phyloP scores from a whole-genome alignment of 2,888 invertebrate genomes.

The Andrena camellia region DNA sequence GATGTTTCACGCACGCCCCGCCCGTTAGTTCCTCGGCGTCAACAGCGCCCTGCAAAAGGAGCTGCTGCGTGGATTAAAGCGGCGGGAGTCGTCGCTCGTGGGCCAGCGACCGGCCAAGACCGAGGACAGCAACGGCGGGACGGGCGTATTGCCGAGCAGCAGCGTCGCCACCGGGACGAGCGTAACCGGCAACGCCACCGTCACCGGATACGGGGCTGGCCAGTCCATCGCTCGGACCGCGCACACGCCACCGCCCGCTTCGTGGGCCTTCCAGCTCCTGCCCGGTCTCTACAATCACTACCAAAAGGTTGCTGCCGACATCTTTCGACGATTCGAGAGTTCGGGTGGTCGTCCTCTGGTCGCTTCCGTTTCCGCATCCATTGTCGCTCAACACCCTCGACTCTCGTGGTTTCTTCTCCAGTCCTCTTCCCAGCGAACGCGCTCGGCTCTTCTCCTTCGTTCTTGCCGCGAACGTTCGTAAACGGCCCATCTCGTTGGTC shows the following conservation, averaged over 20 bases:
- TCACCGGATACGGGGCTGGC: constrained; percentile 11
- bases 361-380: not conserved
- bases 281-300: constrained; percentile 93
- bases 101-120: constrained; percentile 31
- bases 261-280: constrained; percentile 94
- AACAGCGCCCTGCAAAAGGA: constrained; percentile 83
- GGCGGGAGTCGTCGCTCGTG: constrained; percentile 72
- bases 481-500: no score
- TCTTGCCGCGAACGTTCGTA: no score
- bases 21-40: constrained; percentile 82
- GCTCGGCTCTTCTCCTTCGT: not conserved
- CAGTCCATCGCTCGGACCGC: constrained; percentile 39
- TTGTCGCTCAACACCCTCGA: not conserved
- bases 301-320: constrained; percentile 90
- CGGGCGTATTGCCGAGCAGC: constrained; percentile 49
- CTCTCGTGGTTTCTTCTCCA: not conserved
- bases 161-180: constrained; percentile 37
- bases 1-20: constrained; percentile 78
- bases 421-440: not conserved
- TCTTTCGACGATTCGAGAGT: constrained; percentile 39
- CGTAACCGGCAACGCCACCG: constrained; percentile 12
- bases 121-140: constrained; percentile 36
- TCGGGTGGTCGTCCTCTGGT: not conserved
- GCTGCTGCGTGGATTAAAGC: constrained; percentile 82
- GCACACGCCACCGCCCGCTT: constrained; percentile 74